Percentiles rank a stretch among this genome's conserved stretches.
Conservation (phyloP, 1,140 invertebrate species). For the silkworm (Bombyx mori) region ASM3026992v2 NC_085112.1:12759001-12759500, state of each 20-base stretch:
- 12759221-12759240: conserved; percentile 66
- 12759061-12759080: conserved; percentile 42
- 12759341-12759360: too few species aligned
- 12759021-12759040: conserved; percentile 36
- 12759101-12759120: conserved; percentile 55
- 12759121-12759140: conserved; percentile 56
- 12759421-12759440: too few species aligned
- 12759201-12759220: conserved; percentile 67
- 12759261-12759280: too few species aligned
- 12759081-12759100: conserved; percentile 60
- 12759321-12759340: too few species aligned
- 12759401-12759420: too few species aligned
- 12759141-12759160: conserved; percentile 48
- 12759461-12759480: too few species aligned
- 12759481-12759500: too few species aligned
- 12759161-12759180: conserved; percentile 41
- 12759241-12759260: conserved; percentile 24
- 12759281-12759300: too few species aligned
- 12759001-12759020: not conserved
- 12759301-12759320: too few species aligned
- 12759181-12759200: conserved; percentile 39
- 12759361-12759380: too few species aligned
- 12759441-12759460: too few species aligned
- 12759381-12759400: too few species aligned
- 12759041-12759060: conserved; percentile 32